Conservation (phyloP, 2,113 vertebrate species). For the Noturus placidus region DNA sequence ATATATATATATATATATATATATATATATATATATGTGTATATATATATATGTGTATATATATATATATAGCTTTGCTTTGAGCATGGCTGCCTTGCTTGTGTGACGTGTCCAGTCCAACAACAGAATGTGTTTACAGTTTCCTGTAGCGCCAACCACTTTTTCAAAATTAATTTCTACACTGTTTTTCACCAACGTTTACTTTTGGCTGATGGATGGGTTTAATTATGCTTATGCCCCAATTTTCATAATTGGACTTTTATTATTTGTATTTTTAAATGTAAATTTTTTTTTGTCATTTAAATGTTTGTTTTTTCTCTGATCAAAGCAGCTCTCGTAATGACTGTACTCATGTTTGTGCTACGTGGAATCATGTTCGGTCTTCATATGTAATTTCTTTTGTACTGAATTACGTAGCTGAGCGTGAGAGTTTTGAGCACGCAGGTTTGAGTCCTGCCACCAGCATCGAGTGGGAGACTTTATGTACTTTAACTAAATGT, state of each 20-base stretch:
- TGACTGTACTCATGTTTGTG: not conserved
- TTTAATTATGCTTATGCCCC: not conserved
- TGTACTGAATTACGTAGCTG: not conserved
- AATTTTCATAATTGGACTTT: not conserved
- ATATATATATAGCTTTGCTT: slow-evolving; percentile 1
- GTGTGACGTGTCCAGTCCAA: slow-evolving; percentile 1
- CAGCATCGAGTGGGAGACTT: slow-evolving; percentile 60
- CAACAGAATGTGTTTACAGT: slow-evolving; percentile 38
- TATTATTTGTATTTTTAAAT: not conserved
- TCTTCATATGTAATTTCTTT: not conserved
- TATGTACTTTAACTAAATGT: slow-evolving; percentile 48
- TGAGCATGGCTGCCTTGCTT: slow-evolving; percentile 23
- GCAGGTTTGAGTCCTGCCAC: slow-evolving; percentile 54
- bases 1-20: not conserved
- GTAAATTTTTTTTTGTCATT: not conserved
- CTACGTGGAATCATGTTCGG: not conserved
- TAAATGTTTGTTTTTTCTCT: not conserved
- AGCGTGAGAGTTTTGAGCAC: not conserved
- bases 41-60: not conserved
- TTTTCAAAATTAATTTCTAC: slow-evolving; percentile 9
- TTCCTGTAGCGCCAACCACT: slow-evolving; percentile 8
- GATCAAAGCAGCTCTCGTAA: not conserved
- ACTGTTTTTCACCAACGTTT: slow-evolving; percentile 30
- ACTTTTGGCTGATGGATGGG: not conserved
- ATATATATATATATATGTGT: not conserved